Conservation (phyloP, 2,888 invertebrate genomes). For the Drosophila mettleri region DNA sequence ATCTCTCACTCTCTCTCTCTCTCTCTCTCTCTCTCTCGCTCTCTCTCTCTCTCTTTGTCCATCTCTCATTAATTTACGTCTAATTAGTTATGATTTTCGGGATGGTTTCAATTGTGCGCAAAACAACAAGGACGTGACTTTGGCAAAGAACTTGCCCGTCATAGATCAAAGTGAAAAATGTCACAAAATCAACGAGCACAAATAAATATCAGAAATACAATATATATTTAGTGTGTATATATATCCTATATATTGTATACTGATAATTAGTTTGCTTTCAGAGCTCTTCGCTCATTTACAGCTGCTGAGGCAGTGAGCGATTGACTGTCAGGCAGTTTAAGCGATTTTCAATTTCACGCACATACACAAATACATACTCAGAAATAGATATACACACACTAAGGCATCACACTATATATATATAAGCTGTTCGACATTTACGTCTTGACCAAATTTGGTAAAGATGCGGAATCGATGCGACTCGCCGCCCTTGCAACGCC, state of each 20-base stretch:
- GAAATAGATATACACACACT: conserved; percentile 11
- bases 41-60: conserved; percentile 23
- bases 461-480: conserved; percentile 29
- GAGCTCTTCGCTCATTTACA: conserved; percentile 35
- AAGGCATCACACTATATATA: background rate
- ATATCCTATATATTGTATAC: conserved; percentile 3
- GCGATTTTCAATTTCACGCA: conserved; percentile 61
- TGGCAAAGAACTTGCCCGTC: conserved; percentile 78
- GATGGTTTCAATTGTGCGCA: conserved; percentile 42
- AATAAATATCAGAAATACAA: conserved; percentile 60
- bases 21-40: conserved; percentile 16
- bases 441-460: conserved; percentile 68
- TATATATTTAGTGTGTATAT: background rate
- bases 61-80: conserved; percentile 70
- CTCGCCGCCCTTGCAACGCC: conserved; percentile 6
- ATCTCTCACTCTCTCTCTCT: conserved; percentile 18
- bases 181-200: conserved; percentile 52
- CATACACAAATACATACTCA: conserved; percentile 13
- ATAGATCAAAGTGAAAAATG: conserved; percentile 69
- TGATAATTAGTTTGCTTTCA: conserved; percentile 45
- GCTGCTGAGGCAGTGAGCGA: conserved; percentile 63
- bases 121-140: conserved; percentile 74
- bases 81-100: conserved; percentile 76
- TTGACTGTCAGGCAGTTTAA: conserved; percentile 66
- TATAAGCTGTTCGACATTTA: conserved; percentile 10